These are phyloP conservation scores for Geotrupes spiniger DNA, from an alignment of 2,888 invertebrate species.

Conservation along the genomic window DNA sequence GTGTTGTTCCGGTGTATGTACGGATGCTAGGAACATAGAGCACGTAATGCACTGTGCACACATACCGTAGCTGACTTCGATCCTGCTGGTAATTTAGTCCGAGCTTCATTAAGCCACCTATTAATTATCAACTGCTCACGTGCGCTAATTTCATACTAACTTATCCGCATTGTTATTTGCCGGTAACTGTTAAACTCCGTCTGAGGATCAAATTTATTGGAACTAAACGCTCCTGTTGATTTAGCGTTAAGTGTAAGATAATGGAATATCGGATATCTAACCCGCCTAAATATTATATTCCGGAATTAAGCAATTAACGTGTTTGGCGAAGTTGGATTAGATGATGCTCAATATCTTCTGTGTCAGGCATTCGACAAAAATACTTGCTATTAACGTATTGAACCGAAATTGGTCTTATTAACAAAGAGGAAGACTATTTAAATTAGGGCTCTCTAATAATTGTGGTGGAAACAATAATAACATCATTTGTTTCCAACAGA, in stretches of 20 bases:
- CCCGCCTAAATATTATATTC: no score
- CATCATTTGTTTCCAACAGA: no score
- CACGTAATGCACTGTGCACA: conserved; percentile 30
- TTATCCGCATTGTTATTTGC: conserved; percentile 24
- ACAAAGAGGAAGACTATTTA: no score
- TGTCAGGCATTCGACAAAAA: no score
- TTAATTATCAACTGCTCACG: conserved; percentile 33
- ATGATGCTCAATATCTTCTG: no score
- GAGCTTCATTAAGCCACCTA: conserved; percentile 34
- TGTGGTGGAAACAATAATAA: no score
- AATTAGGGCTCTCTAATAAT: no score
- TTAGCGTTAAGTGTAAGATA: background rate
- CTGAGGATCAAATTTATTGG: background rate
- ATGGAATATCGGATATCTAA: no score
- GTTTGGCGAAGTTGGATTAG: no score
- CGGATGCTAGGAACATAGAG: conserved; percentile 26
- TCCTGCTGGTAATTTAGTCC: conserved; percentile 32
- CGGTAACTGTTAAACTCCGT: conserved; percentile 10
- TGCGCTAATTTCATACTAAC: conserved; percentile 26
- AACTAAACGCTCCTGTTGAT: background rate
- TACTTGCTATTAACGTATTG: no score
- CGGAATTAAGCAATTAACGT: no score
- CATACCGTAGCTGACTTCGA: conserved; percentile 28
- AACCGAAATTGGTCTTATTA: no score
- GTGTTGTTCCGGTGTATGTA: conserved; percentile 15